Base-by-base conservation (phyloP, 2,797 vertebrate species). In the Labeo calbasu region DNA sequence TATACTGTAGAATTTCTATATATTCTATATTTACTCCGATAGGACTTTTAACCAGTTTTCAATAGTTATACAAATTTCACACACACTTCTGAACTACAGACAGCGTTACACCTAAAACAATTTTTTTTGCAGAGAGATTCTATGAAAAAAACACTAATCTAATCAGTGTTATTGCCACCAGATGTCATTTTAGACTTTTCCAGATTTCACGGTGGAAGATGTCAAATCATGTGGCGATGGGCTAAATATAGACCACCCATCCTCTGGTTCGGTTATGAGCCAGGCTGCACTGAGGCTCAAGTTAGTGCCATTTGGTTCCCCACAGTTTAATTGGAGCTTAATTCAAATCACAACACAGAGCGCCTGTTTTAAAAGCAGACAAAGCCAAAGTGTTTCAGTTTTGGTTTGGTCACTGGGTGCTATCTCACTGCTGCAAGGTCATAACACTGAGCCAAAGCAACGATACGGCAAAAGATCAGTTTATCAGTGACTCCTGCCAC, bases 171-270 rank as follows among this genome's bases (percentile, higher is more conserved):
- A 72, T 11, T 51, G 69, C 69, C 57, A 40, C 21, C 40, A 65
- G 25, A 65, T 65, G 23, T 48, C 68, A 72, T 77, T 71, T 59
- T 55, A 61, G 40, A 81, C 68, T 28, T 71, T 71, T 61, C 59
- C 28, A 57, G 63, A 66, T 59, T 77, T 69, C 23, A 83, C 5
- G 69, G 63, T 48, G 50, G 72, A 77, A 69, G 68, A 77, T 53
- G 71, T 55, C 81, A 53, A 76, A 55, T 69, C 82, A 83, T 77
- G 23, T 70, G 73, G 55, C n/a, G 12, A n/a, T 46, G 59, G 17
- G 50, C 71, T 83, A 83, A 83, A 83, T 43, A 83, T 83, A 83
- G 50, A 66, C 43, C 72, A 77, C 72, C 72, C 57, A 66, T 57
- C 72, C 15, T 25, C 81, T 43, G 61, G 51, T 32, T 46, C 36